phyloP scores from a whole-genome alignment of 2,797 vertebrate species.

The Naso thynnoides region DNA sequence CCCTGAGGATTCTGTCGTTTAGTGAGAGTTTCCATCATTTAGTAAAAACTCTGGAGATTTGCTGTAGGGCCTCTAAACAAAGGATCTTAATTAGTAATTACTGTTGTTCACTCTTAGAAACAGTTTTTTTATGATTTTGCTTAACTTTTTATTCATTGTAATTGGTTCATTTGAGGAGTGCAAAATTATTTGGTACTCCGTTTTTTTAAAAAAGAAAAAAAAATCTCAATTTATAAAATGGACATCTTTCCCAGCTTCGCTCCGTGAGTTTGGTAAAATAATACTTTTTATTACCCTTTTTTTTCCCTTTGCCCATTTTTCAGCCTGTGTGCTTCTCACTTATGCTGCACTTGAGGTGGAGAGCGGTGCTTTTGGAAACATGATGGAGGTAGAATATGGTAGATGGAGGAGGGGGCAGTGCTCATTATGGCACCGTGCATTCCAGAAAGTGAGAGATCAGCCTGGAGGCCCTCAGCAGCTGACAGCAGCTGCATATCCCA shows the following conservation, averaged over 20 bases:
- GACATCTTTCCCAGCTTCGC: conserved; percentile 7
- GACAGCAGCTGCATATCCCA: conserved; percentile 72
- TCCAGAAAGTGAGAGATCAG: conserved; percentile 78
- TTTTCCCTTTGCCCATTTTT: conserved; percentile 29
- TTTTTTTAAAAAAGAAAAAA: conserved; percentile 2
- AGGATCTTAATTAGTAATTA: conserved; percentile 35
- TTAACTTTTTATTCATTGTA: conserved; percentile 14
- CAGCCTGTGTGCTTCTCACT: conserved; percentile 12
- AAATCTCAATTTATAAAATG: conserved; percentile 18
- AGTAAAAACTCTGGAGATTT: conserved; percentile 15
- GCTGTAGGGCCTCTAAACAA: conserved; percentile 5
- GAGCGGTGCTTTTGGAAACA: conserved; percentile 28
- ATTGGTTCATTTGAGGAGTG: conserved; percentile 25
- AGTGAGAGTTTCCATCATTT: conserved; percentile 32
- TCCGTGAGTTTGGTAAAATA: conserved; percentile 22
- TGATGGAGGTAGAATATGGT: conserved; percentile 29
- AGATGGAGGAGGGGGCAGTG: conserved; percentile 42
- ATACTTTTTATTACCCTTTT: conserved; percentile 8
- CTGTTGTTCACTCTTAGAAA: conserved; percentile 12
- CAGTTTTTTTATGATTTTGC: conserved; percentile 9
- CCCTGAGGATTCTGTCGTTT: conserved; percentile 50
- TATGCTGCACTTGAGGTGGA: conserved; percentile 1
- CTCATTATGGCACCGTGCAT: conserved; percentile 68
- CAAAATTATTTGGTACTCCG: not conserved
- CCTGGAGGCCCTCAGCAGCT: conserved; percentile 71